These are phyloP conservation scores for Donacobius atricapilla DNA, from an alignment of 2,113 vertebrate species.

Conservation along the genomic window DNA sequence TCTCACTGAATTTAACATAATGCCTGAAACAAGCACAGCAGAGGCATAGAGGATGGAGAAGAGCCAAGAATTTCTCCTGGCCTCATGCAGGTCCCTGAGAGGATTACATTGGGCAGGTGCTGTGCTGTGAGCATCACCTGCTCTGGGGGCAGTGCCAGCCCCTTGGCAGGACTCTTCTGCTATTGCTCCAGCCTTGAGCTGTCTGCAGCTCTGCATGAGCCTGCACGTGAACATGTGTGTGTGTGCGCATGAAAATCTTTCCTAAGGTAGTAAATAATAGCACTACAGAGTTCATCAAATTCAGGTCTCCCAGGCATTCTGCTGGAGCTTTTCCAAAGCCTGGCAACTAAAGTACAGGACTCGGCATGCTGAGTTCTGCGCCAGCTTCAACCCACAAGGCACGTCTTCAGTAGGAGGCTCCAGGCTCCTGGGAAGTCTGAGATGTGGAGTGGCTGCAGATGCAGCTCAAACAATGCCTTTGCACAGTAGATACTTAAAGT, in stretches of 20 bases:
- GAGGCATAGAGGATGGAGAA: neutral
- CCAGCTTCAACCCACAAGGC: neutral
- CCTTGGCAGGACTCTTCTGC: neutral
- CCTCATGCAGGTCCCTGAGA: accelerated
- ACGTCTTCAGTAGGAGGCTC: neutral
- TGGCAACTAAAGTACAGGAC: neutral
- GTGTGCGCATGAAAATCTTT: neutral
- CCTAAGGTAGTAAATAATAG: neutral
- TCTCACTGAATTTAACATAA: neutral
- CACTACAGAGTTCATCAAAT: neutral
- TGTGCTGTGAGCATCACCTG: neutral
- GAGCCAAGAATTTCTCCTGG: neutral
- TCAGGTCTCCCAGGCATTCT: neutral
- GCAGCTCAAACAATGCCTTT: neutral
- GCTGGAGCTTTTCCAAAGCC: conserved; percentile 36
- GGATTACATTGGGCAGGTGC: neutral
- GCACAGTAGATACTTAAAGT: neutral
- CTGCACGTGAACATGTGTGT: accelerated
- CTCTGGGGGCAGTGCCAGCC: accelerated
- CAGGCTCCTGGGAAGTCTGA: neutral
- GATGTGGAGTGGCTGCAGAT: neutral
- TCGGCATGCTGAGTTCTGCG: neutral
- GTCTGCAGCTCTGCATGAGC: neutral
- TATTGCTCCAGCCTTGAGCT: neutral
- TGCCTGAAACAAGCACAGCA: neutral